A percentile compares a stretch with the other conserved stretches of the same genome.
Evolutionary conservation across 2,113 vertebrate genomes (phyloP).

Genomic region (Gallinago jamesoni): DNA sequence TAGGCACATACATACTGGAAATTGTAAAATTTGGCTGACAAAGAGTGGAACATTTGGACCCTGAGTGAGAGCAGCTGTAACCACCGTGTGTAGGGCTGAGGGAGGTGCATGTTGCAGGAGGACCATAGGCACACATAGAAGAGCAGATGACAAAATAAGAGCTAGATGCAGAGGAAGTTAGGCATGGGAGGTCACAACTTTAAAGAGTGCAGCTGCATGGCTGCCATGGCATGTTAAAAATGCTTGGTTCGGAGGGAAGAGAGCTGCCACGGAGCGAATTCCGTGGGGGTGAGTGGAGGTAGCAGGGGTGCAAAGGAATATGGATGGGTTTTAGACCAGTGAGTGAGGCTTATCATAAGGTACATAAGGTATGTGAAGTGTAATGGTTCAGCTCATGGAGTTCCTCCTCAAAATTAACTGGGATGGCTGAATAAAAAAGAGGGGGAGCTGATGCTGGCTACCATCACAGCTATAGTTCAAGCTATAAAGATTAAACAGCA

Average conservation of each 20-base stretch:
- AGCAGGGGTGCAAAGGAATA: not conserved
- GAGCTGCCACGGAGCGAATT: not conserved
- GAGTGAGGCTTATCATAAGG: not conserved
- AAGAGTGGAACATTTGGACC: not conserved
- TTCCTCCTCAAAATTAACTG: not conserved
- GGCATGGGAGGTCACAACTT: not conserved
- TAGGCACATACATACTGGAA: not conserved
- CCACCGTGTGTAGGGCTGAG: rapidly evolving
- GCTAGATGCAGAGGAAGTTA: not conserved
- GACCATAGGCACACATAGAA: not conserved
- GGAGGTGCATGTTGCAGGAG: not conserved
- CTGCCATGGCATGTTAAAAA: not conserved
- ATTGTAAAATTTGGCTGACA: not conserved
- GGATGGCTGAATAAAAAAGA: not conserved
- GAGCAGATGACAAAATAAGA: not conserved
- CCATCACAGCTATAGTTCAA: not conserved
- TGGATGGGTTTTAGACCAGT: not conserved
- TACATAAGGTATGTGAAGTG: not conserved
- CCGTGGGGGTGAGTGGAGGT: not conserved
- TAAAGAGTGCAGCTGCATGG: not conserved
- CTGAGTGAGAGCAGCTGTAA: not conserved
- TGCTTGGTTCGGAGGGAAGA: not conserved
- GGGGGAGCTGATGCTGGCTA: not conserved
- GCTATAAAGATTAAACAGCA: not conserved
- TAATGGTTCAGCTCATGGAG: not conserved